Conservation (phyloP, 2,888 invertebrate species). For the Scrobipalpa costella region DNA sequence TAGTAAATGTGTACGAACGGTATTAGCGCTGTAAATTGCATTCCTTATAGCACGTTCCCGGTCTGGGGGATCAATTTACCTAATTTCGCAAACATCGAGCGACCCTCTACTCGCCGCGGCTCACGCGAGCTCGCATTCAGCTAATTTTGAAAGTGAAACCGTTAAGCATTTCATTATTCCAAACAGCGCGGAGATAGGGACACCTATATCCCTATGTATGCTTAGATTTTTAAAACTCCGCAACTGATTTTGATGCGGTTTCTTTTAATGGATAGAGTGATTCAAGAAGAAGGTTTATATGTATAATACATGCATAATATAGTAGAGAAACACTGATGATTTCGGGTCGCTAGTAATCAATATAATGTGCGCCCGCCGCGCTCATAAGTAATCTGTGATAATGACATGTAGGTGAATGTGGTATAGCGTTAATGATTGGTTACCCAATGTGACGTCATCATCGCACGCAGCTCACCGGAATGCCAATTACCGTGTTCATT, state of each 20-base stretch:
- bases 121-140: conserved; percentile 50
- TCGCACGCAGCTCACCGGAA: too few relatives aligned
- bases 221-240: too few relatives aligned
- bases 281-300: too few relatives aligned
- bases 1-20: neutral
- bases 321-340: too few relatives aligned
- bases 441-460: too few relatives aligned
- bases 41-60: conserved; percentile 13
- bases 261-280: too few relatives aligned
- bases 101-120: conserved; percentile 28
- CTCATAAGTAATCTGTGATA: conserved; percentile 24
- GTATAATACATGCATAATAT: too few relatives aligned
- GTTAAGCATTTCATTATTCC: conserved; percentile 74
- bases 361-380: conserved; percentile 73
- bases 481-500: neutral
- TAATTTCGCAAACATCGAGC: conserved; percentile 28
- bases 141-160: conserved; percentile 67
- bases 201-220: too few relatives aligned
- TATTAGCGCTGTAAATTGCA: conserved; percentile 10
- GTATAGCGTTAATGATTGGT: too few relatives aligned
- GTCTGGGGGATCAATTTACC: conserved; percentile 24
- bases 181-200: conserved; percentile 54
- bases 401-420: too few relatives aligned
- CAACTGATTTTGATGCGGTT: too few relatives aligned
- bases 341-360: too few relatives aligned